Conservation (phyloP, 2,113 vertebrate species). For the Pavo muticus region DNA sequence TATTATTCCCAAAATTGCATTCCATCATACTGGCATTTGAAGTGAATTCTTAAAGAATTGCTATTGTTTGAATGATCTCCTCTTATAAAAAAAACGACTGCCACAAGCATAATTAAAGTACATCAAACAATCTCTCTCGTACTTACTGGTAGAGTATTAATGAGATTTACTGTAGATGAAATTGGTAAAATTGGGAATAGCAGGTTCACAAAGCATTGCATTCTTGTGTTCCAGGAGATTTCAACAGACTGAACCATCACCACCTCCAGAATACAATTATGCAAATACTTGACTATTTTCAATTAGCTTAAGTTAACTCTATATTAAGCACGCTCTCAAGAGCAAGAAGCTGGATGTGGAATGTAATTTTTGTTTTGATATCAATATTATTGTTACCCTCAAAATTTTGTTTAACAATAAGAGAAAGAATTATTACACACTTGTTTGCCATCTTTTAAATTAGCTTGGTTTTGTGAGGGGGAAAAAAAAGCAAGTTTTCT, state of each 20-base stretch:
- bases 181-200: constrained; percentile 41
- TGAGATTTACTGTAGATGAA: constrained; percentile 57
- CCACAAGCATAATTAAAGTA: constrained; percentile 55
- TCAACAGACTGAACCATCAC: constrained; percentile 45
- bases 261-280: constrained; percentile 56
- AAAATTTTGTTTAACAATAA: not conserved
- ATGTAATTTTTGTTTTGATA: constrained; percentile 16
- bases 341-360: not conserved
- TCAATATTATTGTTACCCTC: not conserved
- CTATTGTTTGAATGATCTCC: constrained; percentile 34
- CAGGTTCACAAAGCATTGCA: constrained; percentile 25
- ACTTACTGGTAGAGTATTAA: constrained; percentile 45
- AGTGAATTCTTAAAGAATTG: constrained; percentile 29
- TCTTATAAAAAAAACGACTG: not conserved
- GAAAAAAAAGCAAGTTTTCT: not conserved
- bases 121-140: constrained; percentile 46
- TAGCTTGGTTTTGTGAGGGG: not conserved
- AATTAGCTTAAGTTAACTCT: constrained; percentile 50
- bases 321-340: constrained; percentile 16
- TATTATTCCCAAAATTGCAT: constrained; percentile 23
- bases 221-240: constrained; percentile 30
- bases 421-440: not conserved
- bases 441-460: constrained; percentile 22
- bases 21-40: constrained; percentile 34
- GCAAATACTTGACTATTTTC: constrained; percentile 59